phyloP scores from a whole-genome alignment of 2,113 vertebrate species.

The Phyllostomus discolor region DNA sequence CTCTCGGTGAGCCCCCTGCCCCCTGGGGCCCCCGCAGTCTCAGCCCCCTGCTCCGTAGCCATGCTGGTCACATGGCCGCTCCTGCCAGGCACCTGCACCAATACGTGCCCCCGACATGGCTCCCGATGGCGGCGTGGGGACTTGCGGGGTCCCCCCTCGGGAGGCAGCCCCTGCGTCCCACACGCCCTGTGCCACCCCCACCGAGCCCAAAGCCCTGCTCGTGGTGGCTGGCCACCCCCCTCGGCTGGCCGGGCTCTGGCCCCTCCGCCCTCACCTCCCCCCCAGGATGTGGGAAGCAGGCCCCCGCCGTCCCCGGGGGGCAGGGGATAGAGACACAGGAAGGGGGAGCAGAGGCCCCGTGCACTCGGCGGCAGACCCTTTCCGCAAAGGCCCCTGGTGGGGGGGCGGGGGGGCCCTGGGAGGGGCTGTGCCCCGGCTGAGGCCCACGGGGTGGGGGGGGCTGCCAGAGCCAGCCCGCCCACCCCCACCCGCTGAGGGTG shows the following conservation, averaged over 20 bases:
- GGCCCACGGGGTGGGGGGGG: background rate
- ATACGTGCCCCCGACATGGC: no score
- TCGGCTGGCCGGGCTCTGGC: background rate
- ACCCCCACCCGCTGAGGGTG: rapidly evolving
- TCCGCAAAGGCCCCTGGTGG: background rate
- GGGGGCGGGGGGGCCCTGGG: rapidly evolving
- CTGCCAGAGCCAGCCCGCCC: background rate
- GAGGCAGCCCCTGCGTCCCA: no score
- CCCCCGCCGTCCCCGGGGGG: background rate
- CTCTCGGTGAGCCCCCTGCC: rapidly evolving
- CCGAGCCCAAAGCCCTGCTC: background rate
- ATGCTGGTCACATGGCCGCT: rapidly evolving
- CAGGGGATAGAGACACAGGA: background rate
- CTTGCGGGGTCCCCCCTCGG: background rate
- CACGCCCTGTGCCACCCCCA: background rate
- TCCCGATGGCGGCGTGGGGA: no score
- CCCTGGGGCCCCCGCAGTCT: background rate
- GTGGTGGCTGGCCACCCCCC: background rate
- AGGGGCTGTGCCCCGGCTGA: rapidly evolving
- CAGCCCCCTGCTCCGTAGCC: background rate
- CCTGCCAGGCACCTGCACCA: rapidly evolving
- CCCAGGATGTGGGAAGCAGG: rapidly evolving
- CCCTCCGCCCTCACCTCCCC: background rate
- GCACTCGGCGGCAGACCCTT: background rate
- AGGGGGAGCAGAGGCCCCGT: background rate